Base-by-base conservation (phyloP, 2,888 invertebrate genomes). In the Spodoptera exigua region DNA sequence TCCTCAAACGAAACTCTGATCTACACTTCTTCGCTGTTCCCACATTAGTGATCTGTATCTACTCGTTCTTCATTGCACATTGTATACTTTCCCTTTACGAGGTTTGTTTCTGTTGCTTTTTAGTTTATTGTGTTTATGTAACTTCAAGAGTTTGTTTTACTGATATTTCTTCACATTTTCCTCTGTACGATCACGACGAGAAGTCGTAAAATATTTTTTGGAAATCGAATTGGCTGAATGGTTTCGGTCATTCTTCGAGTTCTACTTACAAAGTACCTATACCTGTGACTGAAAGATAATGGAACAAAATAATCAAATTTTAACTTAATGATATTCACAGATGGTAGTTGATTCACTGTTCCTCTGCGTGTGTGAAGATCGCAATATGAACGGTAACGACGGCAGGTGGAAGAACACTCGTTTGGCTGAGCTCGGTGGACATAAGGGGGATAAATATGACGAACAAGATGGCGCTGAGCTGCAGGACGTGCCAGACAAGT, bases 311-410 rank as follows among this genome's bases (percentile, higher is more conserved):
- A 52, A 45, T 11, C 16, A 12, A n/a, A n/a, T n/a, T n/a, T n/a
- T n/a, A n/a, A n/a, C n/a, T n/a, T 16, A 37, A 10, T 32, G 0
- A 10, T 3, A 21, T 40, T 4, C 3, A 11, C 88, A 99, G 98
- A 98, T 98, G 96, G 98, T 98, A 10, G 97, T 99, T 7, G 99
- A 99, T 87, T 98, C 99, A 0, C 93, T 99, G 53, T 98, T 99
- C 89, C 92, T 99, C 67, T 99, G 99, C 87, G 98, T 98, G 81
- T 99, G 98, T 84, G 98, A 99, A 88, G 98, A 98, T 86, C 96
- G 97, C 89, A 97, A 97, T 61, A 95, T 96, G 87, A 98, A 98
- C 85, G 96, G 97, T 1, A 95, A 95, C 0, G 96, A 96, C 21
- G 97, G 96, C 10, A 91, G 93, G 41, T 96, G 96, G 96, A 95